Evolutionary conservation across 1,140 invertebrate species (phyloP).

Genomic region (Helicoverpa zea): DNA sequence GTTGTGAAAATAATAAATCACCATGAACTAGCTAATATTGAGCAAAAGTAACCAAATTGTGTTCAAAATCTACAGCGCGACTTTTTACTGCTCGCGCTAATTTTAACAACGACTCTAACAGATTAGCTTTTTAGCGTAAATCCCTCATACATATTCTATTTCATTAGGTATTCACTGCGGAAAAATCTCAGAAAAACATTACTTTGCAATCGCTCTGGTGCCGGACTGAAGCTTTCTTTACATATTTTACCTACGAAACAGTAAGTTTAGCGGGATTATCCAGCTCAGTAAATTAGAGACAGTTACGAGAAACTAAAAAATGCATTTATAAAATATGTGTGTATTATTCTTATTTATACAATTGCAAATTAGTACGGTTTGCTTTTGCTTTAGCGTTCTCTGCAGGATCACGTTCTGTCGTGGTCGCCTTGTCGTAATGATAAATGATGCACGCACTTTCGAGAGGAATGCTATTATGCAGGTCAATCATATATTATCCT

Average conservation of each 20-base stretch:
- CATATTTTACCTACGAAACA: background rate
- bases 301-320: no score
- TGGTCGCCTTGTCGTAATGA: background rate
- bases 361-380: no score
- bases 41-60: conserved; percentile 15
- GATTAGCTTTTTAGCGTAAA: conserved; percentile 39
- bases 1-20: background rate
- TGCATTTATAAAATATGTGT: no score
- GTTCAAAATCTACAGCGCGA: background rate
- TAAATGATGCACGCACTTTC: background rate
- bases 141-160: conserved; percentile 46
- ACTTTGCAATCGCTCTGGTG: conserved; percentile 18
- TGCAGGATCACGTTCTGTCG: no score
- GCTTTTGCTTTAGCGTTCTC: no score
- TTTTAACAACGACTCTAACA: conserved; percentile 33
- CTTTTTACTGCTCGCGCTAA: conserved; percentile 9
- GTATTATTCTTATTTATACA: no score
- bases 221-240: background rate
- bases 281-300: no score
- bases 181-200: conserved; percentile 30
- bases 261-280: background rate
- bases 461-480: background rate
- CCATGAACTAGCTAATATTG: background rate
- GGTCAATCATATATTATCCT: background rate
- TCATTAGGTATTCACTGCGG: conserved; percentile 37